Conservation (phyloP, 2,888 invertebrate genomes). For the Drosophila cracens region DNA sequence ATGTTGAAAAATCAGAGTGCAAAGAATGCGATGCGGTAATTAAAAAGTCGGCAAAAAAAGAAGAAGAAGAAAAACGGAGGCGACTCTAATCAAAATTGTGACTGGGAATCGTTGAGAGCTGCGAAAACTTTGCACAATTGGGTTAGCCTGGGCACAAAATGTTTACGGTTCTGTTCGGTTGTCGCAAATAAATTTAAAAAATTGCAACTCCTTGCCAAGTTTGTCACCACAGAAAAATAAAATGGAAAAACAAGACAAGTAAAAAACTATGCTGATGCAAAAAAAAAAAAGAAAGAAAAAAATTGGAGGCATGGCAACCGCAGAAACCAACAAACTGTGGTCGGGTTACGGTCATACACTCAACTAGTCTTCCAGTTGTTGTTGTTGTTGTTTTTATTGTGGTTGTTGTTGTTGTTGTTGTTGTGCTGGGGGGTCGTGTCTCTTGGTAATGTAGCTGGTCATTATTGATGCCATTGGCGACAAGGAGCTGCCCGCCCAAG, state of each 20-base stretch:
- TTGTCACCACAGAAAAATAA: conserved; percentile 67
- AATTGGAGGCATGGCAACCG: conserved; percentile 62
- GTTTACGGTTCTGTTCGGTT: conserved; percentile 40
- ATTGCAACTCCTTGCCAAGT: conserved; percentile 72
- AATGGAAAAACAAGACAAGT: conserved; percentile 21
- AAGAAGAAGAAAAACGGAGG: conserved; percentile 6
- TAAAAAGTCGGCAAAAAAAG: conserved; percentile 61
- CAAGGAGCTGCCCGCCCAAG: conserved; percentile 44
- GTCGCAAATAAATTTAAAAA: conserved; percentile 70
- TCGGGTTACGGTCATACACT: conserved; percentile 40
- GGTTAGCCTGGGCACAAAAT: conserved; percentile 30
- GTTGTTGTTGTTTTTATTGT: conserved; percentile 14
- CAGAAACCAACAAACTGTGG: conserved; percentile 66
- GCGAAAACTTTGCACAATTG: conserved; percentile 62
- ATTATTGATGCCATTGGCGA: conserved; percentile 64
- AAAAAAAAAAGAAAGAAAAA: conserved; percentile 6
- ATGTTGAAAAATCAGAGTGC: conserved; percentile 28
- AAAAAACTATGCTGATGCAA: conserved; percentile 48
- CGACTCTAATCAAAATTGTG: conserved; percentile 14
- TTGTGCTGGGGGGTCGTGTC: conserved; percentile 31
- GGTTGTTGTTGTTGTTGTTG: not conserved
- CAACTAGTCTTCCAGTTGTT: conserved; percentile 20
- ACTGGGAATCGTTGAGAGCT: conserved; percentile 17
- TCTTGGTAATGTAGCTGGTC: conserved; percentile 56
- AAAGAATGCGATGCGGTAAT: conserved; percentile 56